Percentiles rank a stretch among this genome's conserved stretches.
These are phyloP conservation scores for Neodiprion pinetum DNA, from an alignment of 1,140 invertebrate species.

Conservation along the genomic window DNA sequence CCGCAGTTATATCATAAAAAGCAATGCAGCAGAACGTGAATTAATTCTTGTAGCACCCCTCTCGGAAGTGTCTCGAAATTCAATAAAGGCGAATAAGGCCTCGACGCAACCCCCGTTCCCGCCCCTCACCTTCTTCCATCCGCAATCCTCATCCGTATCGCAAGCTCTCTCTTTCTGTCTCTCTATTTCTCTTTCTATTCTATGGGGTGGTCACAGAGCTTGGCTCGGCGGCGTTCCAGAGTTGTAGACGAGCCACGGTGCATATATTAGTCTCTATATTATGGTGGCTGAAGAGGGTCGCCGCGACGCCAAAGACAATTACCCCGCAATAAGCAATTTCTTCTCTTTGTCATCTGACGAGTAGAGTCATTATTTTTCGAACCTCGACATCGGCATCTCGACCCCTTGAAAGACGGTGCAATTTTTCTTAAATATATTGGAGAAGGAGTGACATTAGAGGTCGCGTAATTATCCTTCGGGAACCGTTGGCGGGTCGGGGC, in stretches of 20 bases:
- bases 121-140: conserved; percentile 19
- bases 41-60: conserved; percentile 57
- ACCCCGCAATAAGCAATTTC: conserved; percentile 4
- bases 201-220: conserved; percentile 35
- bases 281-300: background rate
- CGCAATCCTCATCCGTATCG: conserved; percentile 11
- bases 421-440: conserved; percentile 2
- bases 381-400: background rate
- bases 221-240: conserved; percentile 31
- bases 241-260: conserved; percentile 39
- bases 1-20: conserved; percentile 63
- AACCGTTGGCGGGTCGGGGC: conserved; percentile 32
- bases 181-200: background rate
- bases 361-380: conserved; percentile 23
- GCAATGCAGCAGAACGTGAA: conserved; percentile 60
- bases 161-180: background rate
- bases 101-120: conserved; percentile 30
- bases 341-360: conserved; percentile 27
- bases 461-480: conserved; percentile 3
- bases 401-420: background rate
- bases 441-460: background rate
- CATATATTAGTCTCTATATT: conserved; percentile 44
- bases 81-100: conserved; percentile 55
- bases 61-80: conserved; percentile 60
- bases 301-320: background rate